Evolutionary conservation across 1,140 invertebrate genomes (phyloP).

Genomic region (Drosophila ogumai): DNA sequence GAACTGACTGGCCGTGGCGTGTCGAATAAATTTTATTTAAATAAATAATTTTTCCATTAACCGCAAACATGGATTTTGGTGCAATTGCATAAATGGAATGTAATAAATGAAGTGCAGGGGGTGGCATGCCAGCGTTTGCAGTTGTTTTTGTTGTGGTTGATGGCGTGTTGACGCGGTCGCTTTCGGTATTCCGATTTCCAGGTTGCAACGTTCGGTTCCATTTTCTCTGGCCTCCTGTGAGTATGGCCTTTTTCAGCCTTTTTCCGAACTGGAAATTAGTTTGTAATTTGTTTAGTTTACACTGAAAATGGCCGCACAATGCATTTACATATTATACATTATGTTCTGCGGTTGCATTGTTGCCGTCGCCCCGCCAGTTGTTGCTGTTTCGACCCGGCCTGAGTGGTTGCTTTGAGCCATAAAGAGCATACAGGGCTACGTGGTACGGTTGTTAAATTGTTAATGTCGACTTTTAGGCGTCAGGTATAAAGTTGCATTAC

Average conservation of each 20-base stretch:
- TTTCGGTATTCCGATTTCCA: conserved; percentile 28
- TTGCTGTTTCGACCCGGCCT: background rate
- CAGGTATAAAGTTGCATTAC: conserved; percentile 11
- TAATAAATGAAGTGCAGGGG: conserved; percentile 67
- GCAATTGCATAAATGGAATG: conserved; percentile 79
- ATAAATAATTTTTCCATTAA: conserved; percentile 82
- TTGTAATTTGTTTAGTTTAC: conserved; percentile 76
- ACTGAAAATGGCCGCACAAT: conserved; percentile 56
- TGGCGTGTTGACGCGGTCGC: conserved; percentile 69
- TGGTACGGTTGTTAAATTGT: conserved; percentile 46
- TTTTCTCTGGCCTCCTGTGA: background rate
- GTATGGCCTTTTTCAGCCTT: conserved; percentile 14
- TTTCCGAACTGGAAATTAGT: conserved; percentile 60
- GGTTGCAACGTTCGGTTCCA: conserved; percentile 12
- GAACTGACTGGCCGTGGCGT: conserved; percentile 35
- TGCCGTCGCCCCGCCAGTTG: conserved; percentile 17
- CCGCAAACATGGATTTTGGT: conserved; percentile 78
- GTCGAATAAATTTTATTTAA: conserved; percentile 76
- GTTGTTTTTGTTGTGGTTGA: conserved; percentile 56
- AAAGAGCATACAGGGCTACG: conserved; percentile 14
- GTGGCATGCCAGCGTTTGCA: background rate
- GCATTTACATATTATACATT: conserved; percentile 68
- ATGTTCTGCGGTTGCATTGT: conserved; percentile 64
- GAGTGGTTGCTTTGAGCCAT: conserved; percentile 24
- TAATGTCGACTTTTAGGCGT: conserved; percentile 67